phyloP scores from a whole-genome alignment of 2,113 vertebrate genomes.

The Irena cyanogastra region DNA sequence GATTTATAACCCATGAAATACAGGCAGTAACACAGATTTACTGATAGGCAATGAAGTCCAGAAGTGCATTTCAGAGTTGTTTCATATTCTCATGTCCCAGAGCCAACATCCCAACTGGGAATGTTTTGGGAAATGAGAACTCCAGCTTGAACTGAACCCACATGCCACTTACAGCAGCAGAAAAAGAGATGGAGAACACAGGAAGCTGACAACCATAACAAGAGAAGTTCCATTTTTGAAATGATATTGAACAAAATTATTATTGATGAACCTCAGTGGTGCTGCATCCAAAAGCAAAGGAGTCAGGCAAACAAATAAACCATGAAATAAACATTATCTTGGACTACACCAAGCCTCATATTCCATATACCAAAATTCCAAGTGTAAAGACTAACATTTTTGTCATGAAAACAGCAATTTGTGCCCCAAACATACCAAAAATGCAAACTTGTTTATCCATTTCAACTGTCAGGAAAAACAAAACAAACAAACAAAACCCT shows the following conservation, averaged over 20 bases:
- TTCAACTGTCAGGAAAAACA: not conserved
- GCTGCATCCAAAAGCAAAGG: not conserved
- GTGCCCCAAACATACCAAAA: not conserved
- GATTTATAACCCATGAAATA: constrained; percentile 30
- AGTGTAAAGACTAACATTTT: not conserved
- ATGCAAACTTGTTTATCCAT: not conserved
- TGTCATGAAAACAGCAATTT: not conserved
- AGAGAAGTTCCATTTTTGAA: not conserved
- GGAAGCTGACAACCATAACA: not conserved
- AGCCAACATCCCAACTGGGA: not conserved
- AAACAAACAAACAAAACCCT: not conserved
- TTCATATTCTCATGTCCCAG: not conserved
- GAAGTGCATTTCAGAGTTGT: not conserved
- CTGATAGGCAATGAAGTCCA: not conserved
- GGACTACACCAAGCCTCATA: fast-evolving
- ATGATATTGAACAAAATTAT: not conserved
- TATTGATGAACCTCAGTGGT: not conserved
- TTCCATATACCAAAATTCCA: not conserved
- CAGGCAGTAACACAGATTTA: not conserved
- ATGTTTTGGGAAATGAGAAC: not conserved
- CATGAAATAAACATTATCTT: not conserved
- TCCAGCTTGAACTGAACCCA: not conserved
- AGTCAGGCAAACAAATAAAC: not conserved
- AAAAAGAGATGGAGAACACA: not conserved
- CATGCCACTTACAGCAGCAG: not conserved